Conservation (phyloP, 2,888 invertebrate genomes). For the Gymnoscelis rufifasciata region DNA sequence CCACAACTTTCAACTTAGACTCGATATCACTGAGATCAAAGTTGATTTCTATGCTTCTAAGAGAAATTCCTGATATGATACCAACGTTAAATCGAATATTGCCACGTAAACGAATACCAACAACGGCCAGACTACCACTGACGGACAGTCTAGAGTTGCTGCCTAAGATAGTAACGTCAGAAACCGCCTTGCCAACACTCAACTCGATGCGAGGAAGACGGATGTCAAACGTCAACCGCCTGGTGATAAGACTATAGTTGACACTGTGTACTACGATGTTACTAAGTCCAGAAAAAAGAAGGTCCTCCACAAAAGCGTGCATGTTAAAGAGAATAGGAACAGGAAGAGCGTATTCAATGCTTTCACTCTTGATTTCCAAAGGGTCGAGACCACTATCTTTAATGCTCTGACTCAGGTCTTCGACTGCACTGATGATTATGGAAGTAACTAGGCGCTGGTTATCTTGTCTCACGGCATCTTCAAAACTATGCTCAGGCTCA, state of each 20-base stretch:
- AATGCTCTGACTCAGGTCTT: constrained; percentile 6
- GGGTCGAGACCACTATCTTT: constrained; percentile 17
- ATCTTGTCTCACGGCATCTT: constrained; percentile 1
- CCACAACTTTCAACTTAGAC: constrained; percentile 5
- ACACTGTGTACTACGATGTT: constrained; percentile 44
- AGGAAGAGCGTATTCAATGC: constrained; percentile 6
- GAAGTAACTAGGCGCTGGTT: constrained; percentile 7
- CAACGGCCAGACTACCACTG: constrained; percentile 9
- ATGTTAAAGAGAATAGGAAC: constrained; percentile 8
- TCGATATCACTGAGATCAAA: constrained; percentile 26
- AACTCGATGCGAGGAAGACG: constrained; percentile 41
- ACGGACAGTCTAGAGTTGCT: background rate
- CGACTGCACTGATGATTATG: constrained; percentile 7
- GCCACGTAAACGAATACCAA: constrained; percentile 1
- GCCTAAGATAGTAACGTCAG: constrained; percentile 1
- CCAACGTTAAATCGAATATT: constrained; percentile 23
- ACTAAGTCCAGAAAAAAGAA: constrained; percentile 32
- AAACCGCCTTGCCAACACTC: constrained; percentile 34
- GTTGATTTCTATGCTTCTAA: constrained; percentile 19
- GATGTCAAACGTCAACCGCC: constrained; percentile 35
- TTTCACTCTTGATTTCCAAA: background rate
- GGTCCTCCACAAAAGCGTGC: background rate
- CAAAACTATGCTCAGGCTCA: background rate
- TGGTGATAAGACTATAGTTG: constrained; percentile 23
- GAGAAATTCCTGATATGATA: constrained; percentile 18